phyloP scores from a whole-genome alignment of 2,113 vertebrate genomes.

The Machaerirhynchus nigripectus region DNA sequence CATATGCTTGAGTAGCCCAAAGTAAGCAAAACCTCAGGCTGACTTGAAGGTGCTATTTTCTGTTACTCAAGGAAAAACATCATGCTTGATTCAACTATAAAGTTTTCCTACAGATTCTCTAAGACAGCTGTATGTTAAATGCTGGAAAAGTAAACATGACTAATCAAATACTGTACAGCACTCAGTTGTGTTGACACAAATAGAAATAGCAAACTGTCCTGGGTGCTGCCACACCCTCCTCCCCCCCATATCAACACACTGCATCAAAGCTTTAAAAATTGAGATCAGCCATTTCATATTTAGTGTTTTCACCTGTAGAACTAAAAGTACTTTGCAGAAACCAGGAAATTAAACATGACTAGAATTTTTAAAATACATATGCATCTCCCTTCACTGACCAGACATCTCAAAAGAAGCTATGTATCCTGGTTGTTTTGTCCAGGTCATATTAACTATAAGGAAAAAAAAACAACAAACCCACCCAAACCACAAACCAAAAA shows the following conservation, averaged over 20 bases:
- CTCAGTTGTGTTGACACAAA: neutral
- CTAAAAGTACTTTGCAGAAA: neutral
- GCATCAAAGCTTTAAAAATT: neutral
- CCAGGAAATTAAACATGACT: neutral
- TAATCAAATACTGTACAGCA: neutral
- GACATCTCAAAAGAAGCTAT: neutral
- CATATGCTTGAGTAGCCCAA: neutral
- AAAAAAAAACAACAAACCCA: neutral
- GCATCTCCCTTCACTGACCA: neutral
- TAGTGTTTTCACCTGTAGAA: neutral
- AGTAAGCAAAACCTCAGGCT: neutral
- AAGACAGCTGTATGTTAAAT: neutral
- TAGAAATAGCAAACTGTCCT: neutral
- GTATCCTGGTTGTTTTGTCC: neutral
- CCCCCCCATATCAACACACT: neutral
- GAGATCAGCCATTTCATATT: neutral
- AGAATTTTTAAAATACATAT: neutral
- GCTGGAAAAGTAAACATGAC: slow-evolving; percentile 7
- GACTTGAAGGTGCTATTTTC: neutral
- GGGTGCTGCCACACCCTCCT: neutral
- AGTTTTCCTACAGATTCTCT: neutral
- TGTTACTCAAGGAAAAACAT: neutral
- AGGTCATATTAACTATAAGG: neutral
- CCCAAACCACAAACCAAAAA: neutral
- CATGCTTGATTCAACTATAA: neutral